phyloP scores from a whole-genome alignment of 53 echinoderm and acorn worm genomes.

The Zoroaster sp. region DNA sequence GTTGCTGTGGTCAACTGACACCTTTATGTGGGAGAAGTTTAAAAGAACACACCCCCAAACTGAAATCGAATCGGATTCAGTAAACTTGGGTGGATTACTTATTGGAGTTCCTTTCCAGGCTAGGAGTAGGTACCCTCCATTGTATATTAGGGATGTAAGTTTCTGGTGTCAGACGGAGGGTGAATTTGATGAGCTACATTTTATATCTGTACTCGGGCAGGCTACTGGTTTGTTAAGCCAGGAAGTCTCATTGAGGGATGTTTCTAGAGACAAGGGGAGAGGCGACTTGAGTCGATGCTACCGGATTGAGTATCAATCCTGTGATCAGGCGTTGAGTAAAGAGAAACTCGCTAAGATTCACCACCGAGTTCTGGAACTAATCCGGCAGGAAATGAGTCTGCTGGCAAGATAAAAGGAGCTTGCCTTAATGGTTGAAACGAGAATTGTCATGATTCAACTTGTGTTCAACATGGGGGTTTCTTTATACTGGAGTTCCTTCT shows the following conservation, averaged over 20 bases:
- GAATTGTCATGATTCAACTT: too few relatives aligned
- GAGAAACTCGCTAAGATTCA: constrained; percentile 55
- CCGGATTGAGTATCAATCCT: constrained; percentile 83
- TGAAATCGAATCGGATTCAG: neutral
- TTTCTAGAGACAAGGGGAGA: constrained; percentile 33
- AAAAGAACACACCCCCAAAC: neutral
- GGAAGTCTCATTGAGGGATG: constrained; percentile 56
- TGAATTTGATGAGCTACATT: constrained; percentile 63
- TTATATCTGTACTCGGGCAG: constrained; percentile 60
- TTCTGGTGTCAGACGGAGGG: constrained; percentile 66
- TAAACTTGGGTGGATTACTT: neutral
- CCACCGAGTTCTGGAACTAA: constrained; percentile 44
- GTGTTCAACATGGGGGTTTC: too few relatives aligned
- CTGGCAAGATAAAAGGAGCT: constrained; percentile 21
- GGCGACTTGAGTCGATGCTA: constrained; percentile 71
- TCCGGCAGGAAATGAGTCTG: constrained; percentile 48
- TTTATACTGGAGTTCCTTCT: too few relatives aligned
- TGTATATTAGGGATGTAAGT: constrained; percentile 79
- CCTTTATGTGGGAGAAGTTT: neutral
- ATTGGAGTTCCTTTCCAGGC: neutral
- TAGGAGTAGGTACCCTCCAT: constrained; percentile 65
- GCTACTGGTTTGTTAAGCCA: constrained; percentile 57
- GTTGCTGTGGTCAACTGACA: constrained; percentile 77
- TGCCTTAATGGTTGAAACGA: neutral
- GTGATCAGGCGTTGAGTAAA: constrained; percentile 83